A percentile compares a stretch with the other conserved stretches of the same genome.
Evolutionary conservation across 1,140 invertebrate genomes (phyloP).

Genomic region (Zophobas morio): DNA sequence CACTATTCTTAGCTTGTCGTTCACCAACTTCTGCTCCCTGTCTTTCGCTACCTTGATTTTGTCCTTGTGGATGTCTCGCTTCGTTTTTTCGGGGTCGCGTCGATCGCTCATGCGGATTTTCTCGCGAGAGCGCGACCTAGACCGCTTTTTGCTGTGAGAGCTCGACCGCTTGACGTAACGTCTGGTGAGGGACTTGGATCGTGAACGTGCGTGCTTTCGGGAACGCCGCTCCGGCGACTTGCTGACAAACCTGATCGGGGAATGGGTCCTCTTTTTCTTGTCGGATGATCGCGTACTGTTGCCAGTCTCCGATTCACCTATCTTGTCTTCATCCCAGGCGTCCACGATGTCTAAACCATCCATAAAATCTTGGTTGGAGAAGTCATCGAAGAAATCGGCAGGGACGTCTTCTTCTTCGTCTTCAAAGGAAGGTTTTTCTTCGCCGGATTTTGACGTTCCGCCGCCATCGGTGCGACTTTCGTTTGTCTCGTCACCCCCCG

Average conservation of each 20-base stretch:
- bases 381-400: constrained; percentile 59
- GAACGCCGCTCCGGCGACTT: constrained; percentile 13
- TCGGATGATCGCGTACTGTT: background rate
- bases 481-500: background rate
- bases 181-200: constrained; percentile 1
- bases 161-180: constrained; percentile 9
- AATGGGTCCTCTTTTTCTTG: constrained; percentile 2
- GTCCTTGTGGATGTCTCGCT: constrained; percentile 63
- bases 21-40: constrained; percentile 61
- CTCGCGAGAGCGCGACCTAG: constrained; percentile 34
- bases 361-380: constrained; percentile 60
- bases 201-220: background rate
- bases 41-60: constrained; percentile 64
- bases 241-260: constrained; percentile 3
- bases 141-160: background rate
- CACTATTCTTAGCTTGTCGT: constrained; percentile 61
- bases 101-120: constrained; percentile 50
- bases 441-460: background rate
- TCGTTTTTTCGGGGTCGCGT: constrained; percentile 65
- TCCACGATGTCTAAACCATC: constrained; percentile 61
- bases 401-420: constrained; percentile 57
- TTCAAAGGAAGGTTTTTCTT: constrained; percentile 8
- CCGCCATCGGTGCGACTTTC: background rate
- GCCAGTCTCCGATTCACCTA: background rate
- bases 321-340: constrained; percentile 56